A percentile compares a stretch with the other conserved stretches of the same genome.
These are phyloP conservation scores for Paraplagusia blochii DNA, from an alignment of 2,113 vertebrate genomes.

Conservation along the genomic window DNA sequence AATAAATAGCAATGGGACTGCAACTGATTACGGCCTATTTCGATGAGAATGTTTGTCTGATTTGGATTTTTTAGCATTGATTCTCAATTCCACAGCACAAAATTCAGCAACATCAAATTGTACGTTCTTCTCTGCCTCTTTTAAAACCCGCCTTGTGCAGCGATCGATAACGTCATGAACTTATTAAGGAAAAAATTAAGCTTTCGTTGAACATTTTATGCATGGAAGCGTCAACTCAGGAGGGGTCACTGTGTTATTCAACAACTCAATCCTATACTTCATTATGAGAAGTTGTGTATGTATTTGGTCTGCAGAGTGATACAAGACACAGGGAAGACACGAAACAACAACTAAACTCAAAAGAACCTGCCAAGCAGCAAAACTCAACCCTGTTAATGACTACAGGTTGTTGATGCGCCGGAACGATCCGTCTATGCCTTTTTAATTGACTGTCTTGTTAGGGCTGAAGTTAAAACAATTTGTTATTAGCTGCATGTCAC, in stretches of 20 bases:
- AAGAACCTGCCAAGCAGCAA: conserved; percentile 51
- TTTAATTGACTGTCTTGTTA: conserved; percentile 48
- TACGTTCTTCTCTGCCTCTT: too few relatives aligned
- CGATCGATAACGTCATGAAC: background rate
- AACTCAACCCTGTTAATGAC: conserved; percentile 47
- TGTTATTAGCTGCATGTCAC: conserved; percentile 19
- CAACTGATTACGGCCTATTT: too few relatives aligned
- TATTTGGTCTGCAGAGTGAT: conserved; percentile 51
- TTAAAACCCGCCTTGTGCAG: background rate
- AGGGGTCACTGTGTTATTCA: conserved; percentile 5
- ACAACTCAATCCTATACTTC: conserved; percentile 24
- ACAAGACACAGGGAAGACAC: conserved; percentile 47
- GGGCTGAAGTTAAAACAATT: conserved; percentile 1
- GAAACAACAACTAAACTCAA: conserved; percentile 54
- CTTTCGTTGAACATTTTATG: conserved; percentile 11
- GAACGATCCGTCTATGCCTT: conserved; percentile 1
- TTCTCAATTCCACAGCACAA: too few relatives aligned
- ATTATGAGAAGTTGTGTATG: conserved; percentile 35
- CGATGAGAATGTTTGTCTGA: too few relatives aligned
- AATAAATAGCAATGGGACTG: too few relatives aligned
- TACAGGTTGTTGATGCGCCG: conserved; percentile 46
- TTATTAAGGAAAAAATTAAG: background rate
- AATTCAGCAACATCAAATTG: too few relatives aligned
- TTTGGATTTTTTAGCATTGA: too few relatives aligned
- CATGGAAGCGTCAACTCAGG: conserved; percentile 5